These are phyloP conservation scores for Anthoptus insignis DNA, from an alignment of 2,888 invertebrate genomes.

Conservation along the genomic window DNA sequence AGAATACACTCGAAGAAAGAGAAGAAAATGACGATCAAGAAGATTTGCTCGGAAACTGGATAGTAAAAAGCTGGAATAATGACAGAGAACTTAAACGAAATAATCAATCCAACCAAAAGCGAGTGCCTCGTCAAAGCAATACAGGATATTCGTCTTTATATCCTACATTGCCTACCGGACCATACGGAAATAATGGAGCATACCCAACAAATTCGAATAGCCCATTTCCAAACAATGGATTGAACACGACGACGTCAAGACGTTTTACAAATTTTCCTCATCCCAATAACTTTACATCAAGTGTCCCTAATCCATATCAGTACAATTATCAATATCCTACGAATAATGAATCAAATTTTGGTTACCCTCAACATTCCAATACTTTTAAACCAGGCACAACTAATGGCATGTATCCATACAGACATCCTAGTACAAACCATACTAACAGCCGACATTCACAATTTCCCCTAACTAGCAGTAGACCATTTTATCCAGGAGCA, in stretches of 20 bases:
- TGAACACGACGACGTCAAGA: background rate
- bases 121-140: constrained; percentile 56
- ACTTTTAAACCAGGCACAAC: background rate
- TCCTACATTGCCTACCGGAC: constrained; percentile 54
- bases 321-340: constrained; percentile 1
- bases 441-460: constrained; percentile 3
- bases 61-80: background rate
- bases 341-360: background rate
- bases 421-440: background rate
- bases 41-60: background rate
- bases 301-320: constrained; percentile 4
- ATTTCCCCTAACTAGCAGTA: background rate
- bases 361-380: constrained; percentile 14
- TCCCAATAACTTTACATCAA: background rate
- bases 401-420: constrained; percentile 3
- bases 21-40: constrained; percentile 6
- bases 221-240: background rate
- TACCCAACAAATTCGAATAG: background rate
- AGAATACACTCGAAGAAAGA: constrained; percentile 21
- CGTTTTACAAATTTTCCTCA: background rate
- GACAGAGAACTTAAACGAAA: background rate
- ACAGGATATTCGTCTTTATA: constrained; percentile 55
- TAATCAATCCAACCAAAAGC: constrained; percentile 28
- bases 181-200: constrained; percentile 21
- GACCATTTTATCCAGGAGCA: constrained; percentile 2